Evolutionary conservation across 2,888 invertebrate genomes (phyloP), one percentile per base, ranked within the genome.

Genomic region (Hydropsyche betteni): DNA sequence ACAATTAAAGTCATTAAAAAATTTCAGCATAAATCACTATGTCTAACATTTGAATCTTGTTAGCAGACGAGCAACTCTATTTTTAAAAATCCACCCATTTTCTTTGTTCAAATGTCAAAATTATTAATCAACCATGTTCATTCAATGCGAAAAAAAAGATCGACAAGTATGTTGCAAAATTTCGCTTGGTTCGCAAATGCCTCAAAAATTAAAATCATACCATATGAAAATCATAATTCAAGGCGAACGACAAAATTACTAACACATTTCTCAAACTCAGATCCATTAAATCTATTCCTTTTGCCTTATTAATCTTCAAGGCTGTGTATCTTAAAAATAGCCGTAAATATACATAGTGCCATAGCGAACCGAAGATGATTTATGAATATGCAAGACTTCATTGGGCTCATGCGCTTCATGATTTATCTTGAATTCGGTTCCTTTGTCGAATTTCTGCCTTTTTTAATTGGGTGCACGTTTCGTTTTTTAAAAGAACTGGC

Each of bases 211-310:
- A 36, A 64, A 44, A 34, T 64, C 34, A 36, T 36, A 33, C 64
- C 36, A 64, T 64, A 6, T n/a, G 34, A 64, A 33, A 64, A 3
- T 64, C 64, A 64, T 64, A 5, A 64, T 64, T 64, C 64, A 64
- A 64, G 64, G 64, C 64, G 12, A 64, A 36, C 64, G 36, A 10
- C 64, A 64, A 64, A 44, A 64, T 64, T 36, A 36, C 10, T 33
- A 33, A 36, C 36, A n/a, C 36, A 64, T 64, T 64, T 36, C 64
- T 24, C 61, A 24, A 61, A 61, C 33, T 24, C 4, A 6, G 33
- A 6, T 24, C 33, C 33, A 1, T 10, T 24, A 44, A 44, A 44
- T 44, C 34, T 64, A 36, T 64, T 64, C 64, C 34, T 64, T 16
- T 64, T 64, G 44, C 44, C 44, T 44, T 44, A 44, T 44, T 44